phyloP scores from a whole-genome alignment of 2,113 vertebrate genomes.

The Cnemophilus loriae region DNA sequence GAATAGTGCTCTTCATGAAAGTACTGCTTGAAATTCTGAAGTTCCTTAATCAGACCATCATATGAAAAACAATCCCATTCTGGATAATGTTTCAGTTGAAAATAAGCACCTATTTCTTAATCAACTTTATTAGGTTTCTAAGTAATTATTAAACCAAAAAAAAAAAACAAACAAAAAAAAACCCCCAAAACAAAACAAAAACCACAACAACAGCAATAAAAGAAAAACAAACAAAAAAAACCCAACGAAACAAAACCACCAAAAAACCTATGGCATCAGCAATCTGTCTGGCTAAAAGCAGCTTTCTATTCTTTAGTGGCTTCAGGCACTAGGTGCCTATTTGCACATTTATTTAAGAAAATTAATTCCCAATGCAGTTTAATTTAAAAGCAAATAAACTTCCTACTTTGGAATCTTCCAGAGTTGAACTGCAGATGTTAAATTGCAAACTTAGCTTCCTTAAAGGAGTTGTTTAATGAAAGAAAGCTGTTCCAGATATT shows the following conservation, averaged over 20 bases:
- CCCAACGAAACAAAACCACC: neutral
- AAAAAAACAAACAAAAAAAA: neutral
- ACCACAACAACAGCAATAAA: too few relatives aligned
- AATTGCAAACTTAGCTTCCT: neutral
- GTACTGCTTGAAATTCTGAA: neutral
- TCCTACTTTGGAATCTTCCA: neutral
- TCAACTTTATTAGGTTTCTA: neutral
- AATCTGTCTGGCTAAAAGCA: neutral
- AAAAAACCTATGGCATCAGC: neutral
- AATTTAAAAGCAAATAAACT: neutral
- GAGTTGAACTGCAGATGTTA: neutral
- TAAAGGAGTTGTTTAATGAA: neutral
- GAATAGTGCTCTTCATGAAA: neutral
- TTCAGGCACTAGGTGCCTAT: neutral
- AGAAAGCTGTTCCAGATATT: neutral
- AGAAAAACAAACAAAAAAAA: neutral
- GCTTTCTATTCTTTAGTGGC: neutral
- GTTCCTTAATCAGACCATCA: neutral
- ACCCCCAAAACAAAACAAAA: too few relatives aligned
- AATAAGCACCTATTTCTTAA: neutral
- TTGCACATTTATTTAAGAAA: neutral
- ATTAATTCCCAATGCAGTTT: neutral
- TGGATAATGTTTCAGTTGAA: neutral
- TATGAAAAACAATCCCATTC: neutral
- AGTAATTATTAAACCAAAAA: neutral